Conservation (phyloP, 2,888 invertebrate species). For the Octonoba sinensis region DNA sequence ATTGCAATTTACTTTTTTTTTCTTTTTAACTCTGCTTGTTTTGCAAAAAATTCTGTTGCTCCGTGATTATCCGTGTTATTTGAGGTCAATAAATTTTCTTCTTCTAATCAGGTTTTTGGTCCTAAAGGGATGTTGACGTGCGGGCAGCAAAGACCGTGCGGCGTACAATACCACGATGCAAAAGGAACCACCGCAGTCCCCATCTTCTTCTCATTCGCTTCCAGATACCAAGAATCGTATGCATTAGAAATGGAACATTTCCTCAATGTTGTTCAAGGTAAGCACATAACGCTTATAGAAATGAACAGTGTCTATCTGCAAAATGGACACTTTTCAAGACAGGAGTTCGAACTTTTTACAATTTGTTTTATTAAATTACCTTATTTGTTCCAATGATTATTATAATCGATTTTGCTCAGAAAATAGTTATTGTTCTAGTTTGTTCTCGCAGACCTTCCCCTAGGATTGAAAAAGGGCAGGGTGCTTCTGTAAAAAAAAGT, state of each 20-base stretch:
- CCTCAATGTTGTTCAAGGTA: slow-evolving; percentile 75
- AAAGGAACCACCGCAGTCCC: slow-evolving; percentile 71
- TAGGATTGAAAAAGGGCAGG: too few species aligned
- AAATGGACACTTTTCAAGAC: too few species aligned
- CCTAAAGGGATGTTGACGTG: slow-evolving; percentile 75
- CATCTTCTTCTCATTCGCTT: slow-evolving; percentile 77
- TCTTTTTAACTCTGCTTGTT: neutral
- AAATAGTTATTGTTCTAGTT: too few species aligned
- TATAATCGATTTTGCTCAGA: too few species aligned
- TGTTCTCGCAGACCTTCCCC: neutral
- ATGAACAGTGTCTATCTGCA: neutral
- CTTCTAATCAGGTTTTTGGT: slow-evolving; percentile 74
- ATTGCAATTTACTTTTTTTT: too few species aligned
- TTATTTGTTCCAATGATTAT: too few species aligned
- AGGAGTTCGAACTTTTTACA: too few species aligned
- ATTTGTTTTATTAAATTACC: too few species aligned
- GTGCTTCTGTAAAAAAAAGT: too few species aligned
- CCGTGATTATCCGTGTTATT: neutral
- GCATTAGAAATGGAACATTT: slow-evolving; percentile 77
- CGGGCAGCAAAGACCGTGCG: slow-evolving; percentile 54
- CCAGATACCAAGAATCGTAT: slow-evolving; percentile 76
- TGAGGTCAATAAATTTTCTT: neutral
- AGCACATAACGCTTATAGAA: neutral
- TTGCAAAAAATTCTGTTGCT: neutral
- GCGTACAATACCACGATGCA: slow-evolving; percentile 25